Evolutionary conservation across 1,140 invertebrate genomes (phyloP), one percentile per base, ranked within the genome.

Genomic region (Lycorma delicatula): DNA sequence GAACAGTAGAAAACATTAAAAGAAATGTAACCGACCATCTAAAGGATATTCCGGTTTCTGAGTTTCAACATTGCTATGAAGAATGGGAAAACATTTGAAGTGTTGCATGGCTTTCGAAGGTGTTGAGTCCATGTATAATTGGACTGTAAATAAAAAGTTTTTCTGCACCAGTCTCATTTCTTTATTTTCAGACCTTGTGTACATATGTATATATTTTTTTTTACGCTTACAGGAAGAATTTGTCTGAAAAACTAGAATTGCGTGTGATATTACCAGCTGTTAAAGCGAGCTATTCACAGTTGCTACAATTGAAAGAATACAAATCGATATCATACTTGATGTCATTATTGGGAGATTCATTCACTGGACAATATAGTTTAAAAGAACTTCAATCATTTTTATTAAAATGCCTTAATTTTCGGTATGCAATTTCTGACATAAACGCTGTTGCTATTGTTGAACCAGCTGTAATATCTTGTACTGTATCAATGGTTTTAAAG

Each of bases 401-500:
- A 72, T 69, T 93, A 3, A 77, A 80, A 16, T 82, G 84, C 5
- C 72, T 95, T 4, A 81, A 91, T 65, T 84, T 91, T 58, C 72
- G 91, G 16, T 46, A 70, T 73, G 71, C 22, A 60, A 49, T 22
- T 67, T 66, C 59, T 48, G 2, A 18, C 5, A 28, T 64, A 7
- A 60, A 70, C 3, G 66, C 72, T 23, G 66, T 80, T 0, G 59
- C 68, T n/a, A 38, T 63, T 1, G 73, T 86, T 0, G 93, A 97
- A 74, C 76, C 78, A 13, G 75, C 80, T 67, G 79, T 91, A 0
- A 79, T 91, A 0, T 81, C 86, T 52, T 80, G 88, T 1, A 70
- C 95, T 20, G 81, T 87, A 3, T 74, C 79, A 31, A 77, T 94
- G 54, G 82, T 94, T 20, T 72, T 96, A 5, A 94, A 94, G 71